These are phyloP conservation scores for Gouania willdenowi DNA, from an alignment of 2,797 vertebrate species.

Conservation along the genomic window DNA sequence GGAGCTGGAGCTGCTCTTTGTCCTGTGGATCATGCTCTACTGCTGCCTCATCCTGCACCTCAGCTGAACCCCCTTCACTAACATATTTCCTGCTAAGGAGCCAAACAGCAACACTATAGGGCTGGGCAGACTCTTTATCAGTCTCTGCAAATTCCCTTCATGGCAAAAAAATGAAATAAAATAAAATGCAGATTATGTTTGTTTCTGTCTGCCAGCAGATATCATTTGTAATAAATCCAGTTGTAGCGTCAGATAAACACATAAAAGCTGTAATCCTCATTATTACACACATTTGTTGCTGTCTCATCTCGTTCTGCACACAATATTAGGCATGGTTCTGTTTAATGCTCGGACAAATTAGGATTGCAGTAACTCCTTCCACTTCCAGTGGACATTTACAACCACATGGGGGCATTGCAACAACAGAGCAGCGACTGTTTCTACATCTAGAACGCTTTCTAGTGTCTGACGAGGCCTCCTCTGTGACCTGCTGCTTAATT, in stretches of 20 bases:
- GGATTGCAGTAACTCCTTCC: neutral
- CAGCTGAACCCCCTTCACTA: conserved; percentile 46
- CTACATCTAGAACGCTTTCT: neutral
- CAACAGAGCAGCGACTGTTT: conserved; percentile 5
- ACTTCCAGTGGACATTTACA: neutral
- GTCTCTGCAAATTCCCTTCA: conserved; percentile 32
- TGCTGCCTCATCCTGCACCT: conserved; percentile 55
- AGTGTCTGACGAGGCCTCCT: conserved; percentile 16
- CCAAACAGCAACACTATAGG: conserved; percentile 19
- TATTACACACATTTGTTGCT: conserved; percentile 6
- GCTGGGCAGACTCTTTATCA: conserved; percentile 26
- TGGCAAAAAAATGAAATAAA: conserved; percentile 37
- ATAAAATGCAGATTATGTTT: conserved; percentile 40
- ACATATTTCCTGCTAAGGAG: conserved; percentile 26
- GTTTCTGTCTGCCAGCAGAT: conserved; percentile 12
- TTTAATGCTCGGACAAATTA: neutral
- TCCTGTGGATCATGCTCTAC: conserved; percentile 64
- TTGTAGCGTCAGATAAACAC: conserved; percentile 19
- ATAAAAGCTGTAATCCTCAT: conserved; percentile 2
- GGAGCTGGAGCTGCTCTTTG: conserved; percentile 46
- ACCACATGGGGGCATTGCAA: conserved; percentile 53
- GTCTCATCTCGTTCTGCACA: neutral
- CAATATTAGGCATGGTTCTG: neutral
- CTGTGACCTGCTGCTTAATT: conserved; percentile 40
- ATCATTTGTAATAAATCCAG: conserved; percentile 18